A percentile compares a stretch with the other conserved stretches of the same genome.
Evolutionary conservation across 2,797 vertebrate genomes (phyloP).

Genomic region (Gymnodraco acuticeps): DNA sequence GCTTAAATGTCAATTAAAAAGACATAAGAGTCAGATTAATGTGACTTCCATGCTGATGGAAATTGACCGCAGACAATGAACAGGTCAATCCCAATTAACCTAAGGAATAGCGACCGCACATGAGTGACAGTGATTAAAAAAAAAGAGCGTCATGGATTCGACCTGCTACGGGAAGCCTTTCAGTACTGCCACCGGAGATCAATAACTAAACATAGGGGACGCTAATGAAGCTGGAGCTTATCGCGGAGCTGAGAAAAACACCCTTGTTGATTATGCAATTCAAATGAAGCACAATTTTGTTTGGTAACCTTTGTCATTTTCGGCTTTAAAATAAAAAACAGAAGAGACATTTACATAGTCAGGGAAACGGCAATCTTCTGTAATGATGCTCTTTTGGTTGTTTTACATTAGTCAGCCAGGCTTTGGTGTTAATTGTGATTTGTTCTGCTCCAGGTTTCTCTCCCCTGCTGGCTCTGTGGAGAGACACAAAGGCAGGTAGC

Average conservation of each 20-base stretch:
- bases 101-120: slow-evolving; percentile 21
- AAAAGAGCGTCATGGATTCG: slow-evolving; percentile 9
- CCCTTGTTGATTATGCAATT: slow-evolving; percentile 5
- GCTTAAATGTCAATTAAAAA: background rate
- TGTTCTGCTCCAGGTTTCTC: slow-evolving; percentile 32
- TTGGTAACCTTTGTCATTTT: slow-evolving; percentile 13
- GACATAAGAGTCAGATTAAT: slow-evolving; percentile 18
- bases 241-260: slow-evolving; percentile 9
- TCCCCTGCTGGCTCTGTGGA: slow-evolving; percentile 24
- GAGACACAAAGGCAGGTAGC: slow-evolving; percentile 31
- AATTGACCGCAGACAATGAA: slow-evolving; percentile 24
- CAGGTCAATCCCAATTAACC: slow-evolving; percentile 31
- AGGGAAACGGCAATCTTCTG: background rate
- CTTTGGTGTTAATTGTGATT: slow-evolving; percentile 22
- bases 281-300: slow-evolving; percentile 4
- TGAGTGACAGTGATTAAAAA: slow-evolving; percentile 25
- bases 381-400: slow-evolving; percentile 11
- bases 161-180: slow-evolving; percentile 32
- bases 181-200: slow-evolving; percentile 34
- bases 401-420: slow-evolving; percentile 31
- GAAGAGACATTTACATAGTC: background rate
- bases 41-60: background rate
- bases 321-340: background rate
- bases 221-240: slow-evolving; percentile 29
- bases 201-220: slow-evolving; percentile 38